A percentile compares a stretch with the other conserved stretches of the same genome.
phyloP scores from a whole-genome alignment of 2,888 invertebrate species.

The Amphipoea lucens region DNA sequence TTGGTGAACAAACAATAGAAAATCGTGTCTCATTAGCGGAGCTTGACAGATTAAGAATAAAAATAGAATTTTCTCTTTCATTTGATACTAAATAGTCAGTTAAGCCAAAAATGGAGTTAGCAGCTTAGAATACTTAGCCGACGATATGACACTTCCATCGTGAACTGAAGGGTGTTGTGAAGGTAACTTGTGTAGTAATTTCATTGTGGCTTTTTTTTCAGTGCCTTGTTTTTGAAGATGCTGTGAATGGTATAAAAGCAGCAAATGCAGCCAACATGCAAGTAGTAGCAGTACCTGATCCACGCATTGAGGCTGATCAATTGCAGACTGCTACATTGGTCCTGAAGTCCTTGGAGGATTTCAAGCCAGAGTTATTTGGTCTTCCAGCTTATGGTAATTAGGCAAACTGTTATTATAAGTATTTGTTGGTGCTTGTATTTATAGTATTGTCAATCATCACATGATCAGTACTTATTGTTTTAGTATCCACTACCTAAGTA shows the following conservation, averaged over 20 bases:
- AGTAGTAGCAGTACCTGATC: constrained; percentile 94
- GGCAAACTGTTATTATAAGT: constrained; percentile 30
- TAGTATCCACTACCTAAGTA: constrained; percentile 38
- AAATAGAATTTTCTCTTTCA: too few relatives aligned
- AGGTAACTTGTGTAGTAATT: not conserved
- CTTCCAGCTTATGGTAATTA: constrained; percentile 90
- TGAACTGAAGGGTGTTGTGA: not conserved
- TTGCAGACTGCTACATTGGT: constrained; percentile 91
- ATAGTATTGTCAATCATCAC: constrained; percentile 44
- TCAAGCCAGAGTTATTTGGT: constrained; percentile 95
- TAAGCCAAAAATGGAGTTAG: too few relatives aligned
- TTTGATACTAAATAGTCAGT: too few relatives aligned
- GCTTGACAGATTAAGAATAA: too few relatives aligned
- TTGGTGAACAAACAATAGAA: too few relatives aligned
- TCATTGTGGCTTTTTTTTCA: constrained; percentile 68
- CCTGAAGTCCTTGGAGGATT: constrained; percentile 93
- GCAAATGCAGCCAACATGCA: constrained; percentile 96
- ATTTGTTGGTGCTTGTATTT: constrained; percentile 62
- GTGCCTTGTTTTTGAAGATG: constrained; percentile 97
- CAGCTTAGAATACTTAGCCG: too few relatives aligned
- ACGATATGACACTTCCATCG: not conserved
- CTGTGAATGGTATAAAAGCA: constrained; percentile 96
- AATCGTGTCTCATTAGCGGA: too few relatives aligned
- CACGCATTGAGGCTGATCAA: constrained; percentile 76
- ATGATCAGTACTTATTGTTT: constrained; percentile 50